A percentile compares a stretch with the other conserved stretches of the same genome.
phyloP scores from a whole-genome alignment of 2,113 vertebrate genomes.

The Carollia perspicillata region DNA sequence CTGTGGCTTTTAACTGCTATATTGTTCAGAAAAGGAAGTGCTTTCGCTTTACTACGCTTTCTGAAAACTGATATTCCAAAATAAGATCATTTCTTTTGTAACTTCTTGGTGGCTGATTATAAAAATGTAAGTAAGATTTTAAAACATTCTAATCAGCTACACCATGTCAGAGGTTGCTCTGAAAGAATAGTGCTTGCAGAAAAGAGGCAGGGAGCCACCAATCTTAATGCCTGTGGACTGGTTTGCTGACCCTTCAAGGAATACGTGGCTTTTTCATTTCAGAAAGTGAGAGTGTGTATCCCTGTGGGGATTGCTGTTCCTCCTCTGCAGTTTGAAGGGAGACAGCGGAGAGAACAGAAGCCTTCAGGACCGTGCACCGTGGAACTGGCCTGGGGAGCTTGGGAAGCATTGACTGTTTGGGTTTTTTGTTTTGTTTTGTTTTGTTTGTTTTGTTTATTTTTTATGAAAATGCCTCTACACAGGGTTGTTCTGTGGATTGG shows the following conservation, averaged over 20 bases:
- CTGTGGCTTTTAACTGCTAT: not conserved
- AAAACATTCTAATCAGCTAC: not conserved
- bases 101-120: not conserved
- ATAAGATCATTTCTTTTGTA: not conserved
- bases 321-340: not conserved
- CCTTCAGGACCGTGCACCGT: not conserved
- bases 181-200: slow-evolving; percentile 19
- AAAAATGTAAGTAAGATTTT: not conserved
- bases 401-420: not conserved
- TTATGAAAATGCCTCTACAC: not conserved
- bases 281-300: not conserved
- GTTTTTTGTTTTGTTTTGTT: too few relatives aligned
- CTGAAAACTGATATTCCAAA: not conserved
- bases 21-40: not conserved
- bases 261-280: not conserved
- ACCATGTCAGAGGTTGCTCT: slow-evolving; percentile 17
- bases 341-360: not conserved
- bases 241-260: not conserved
- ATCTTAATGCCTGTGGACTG: not conserved
- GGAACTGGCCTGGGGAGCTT: not conserved
- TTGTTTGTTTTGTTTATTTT: not conserved
- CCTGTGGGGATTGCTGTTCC: not conserved
- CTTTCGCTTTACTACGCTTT: slow-evolving; percentile 44
- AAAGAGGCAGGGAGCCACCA: not conserved
- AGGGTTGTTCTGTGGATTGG: not conserved